Evolutionary conservation across 2,113 vertebrate genomes (phyloP).

Genomic region (Myrmecophaga tridactyla): DNA sequence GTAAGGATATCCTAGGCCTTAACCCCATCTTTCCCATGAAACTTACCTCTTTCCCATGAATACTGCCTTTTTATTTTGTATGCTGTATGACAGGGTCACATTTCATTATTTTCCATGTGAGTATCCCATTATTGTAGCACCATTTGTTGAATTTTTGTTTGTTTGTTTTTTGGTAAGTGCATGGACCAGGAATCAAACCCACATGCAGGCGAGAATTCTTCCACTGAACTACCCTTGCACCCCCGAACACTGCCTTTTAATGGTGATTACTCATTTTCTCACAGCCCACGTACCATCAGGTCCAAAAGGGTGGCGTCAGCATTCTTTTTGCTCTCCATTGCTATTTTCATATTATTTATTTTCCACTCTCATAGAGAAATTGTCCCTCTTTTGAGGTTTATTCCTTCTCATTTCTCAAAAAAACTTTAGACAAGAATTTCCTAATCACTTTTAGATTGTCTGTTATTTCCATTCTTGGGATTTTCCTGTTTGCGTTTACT

Average conservation of each 20-base stretch:
- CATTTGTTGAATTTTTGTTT: no score
- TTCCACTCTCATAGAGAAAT: background rate
- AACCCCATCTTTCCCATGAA: background rate
- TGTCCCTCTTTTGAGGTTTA: background rate
- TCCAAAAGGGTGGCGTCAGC: background rate
- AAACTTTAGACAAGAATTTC: background rate
- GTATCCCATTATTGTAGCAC: no score
- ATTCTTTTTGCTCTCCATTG: background rate
- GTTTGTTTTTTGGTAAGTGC: no score
- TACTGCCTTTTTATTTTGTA: no score
- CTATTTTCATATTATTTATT: background rate
- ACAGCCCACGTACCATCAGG: background rate
- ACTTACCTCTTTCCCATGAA: background rate
- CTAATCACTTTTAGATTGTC: background rate
- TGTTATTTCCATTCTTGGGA: background rate
- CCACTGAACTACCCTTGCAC: no score
- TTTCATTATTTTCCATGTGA: no score
- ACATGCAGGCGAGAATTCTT: no score
- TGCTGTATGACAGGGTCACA: no score
- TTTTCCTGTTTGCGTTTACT: background rate
- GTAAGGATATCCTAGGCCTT: no score
- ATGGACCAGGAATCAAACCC: no score
- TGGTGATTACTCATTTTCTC: background rate
- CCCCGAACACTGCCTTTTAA: background rate
- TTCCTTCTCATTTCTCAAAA: background rate